Base-by-base conservation (phyloP, 2,113 vertebrate genomes). In the Sitta europaea region DNA sequence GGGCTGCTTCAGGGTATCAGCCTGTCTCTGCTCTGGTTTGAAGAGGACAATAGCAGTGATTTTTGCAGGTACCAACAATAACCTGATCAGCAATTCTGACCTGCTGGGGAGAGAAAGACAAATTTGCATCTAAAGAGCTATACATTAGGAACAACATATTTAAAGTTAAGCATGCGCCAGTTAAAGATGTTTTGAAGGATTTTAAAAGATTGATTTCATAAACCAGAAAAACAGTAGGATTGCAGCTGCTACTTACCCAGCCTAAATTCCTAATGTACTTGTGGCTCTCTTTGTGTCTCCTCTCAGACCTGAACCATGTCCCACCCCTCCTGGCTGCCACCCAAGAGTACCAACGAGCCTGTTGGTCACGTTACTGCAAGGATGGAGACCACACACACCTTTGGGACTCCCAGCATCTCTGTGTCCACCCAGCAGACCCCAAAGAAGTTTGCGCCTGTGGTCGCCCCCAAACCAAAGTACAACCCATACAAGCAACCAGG, bases 401-500 rank as follows among this genome's bases (percentile, higher is more conserved):
- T 99, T 95, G 99, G 99, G 11, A 99, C 98, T 12, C 98, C 99
- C 27, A 99, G 99, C 96, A 99, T 99, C 97, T 99, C 99, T 0
- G 96, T 99, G 74, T 99, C 99, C 33, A 99, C 99, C 90, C 99
- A 99, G 71, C 99, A 99, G 96, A 83, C 97, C 3, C 99, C 99
- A 51, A 99, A 99, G 98, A 99, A 99, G 85, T 99, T 99, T 97
- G 99, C 99, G 1, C 99, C 99, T 0, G 97, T 99, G 6, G 99
- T 99, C 22, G 99, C 99, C 35, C 99, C 99, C 47, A 99, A 99
- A 87, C 99, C 99, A 33, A 99, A 99, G 96, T 99, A 99, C 97
- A 99, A 99, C 91, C 99, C 99, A 0, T 99, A 99, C 94, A 99
- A 99, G 86, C 97, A 97, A 15, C 97, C 97, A 29, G 98, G 98